Percentiles rank a stretch among this genome's conserved stretches.
These are phyloP conservation scores for Hoplias malabaricus DNA, from an alignment of 2,113 vertebrate genomes.

Conservation along the genomic window DNA sequence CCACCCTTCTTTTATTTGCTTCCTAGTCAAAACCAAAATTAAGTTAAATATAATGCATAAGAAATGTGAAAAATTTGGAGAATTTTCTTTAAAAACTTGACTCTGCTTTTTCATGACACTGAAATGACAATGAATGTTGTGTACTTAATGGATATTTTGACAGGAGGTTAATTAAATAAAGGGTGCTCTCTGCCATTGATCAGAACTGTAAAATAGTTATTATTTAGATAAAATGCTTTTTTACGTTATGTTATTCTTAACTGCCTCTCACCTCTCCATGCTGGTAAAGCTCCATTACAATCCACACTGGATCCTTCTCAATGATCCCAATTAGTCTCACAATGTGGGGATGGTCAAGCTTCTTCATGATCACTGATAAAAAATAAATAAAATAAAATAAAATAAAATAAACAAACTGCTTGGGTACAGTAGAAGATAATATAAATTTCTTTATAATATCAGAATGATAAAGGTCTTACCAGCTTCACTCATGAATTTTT, in stretches of 20 bases:
- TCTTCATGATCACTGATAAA: constrained; percentile 85
- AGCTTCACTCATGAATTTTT: constrained; percentile 94
- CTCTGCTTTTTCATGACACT: too few species aligned
- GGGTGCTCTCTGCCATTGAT: too few species aligned
- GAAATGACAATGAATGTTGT: too few species aligned
- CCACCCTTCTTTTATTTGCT: too few species aligned
- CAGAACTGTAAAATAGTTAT: not conserved
- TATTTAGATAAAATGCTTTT: not conserved
- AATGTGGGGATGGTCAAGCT: constrained; percentile 89
- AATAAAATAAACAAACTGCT: too few species aligned
- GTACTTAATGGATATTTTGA: too few species aligned
- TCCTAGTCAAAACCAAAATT: not conserved
- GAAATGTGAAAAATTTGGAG: too few species aligned
- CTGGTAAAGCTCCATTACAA: constrained; percentile 91
- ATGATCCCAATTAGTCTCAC: constrained; percentile 89
- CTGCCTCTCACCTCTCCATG: constrained; percentile 81
- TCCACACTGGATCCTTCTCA: constrained; percentile 88
- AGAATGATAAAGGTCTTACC: constrained; percentile 67
- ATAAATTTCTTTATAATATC: not conserved
- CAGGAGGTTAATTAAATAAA: too few species aligned
- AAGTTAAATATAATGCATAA: not conserved
- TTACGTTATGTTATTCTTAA: not conserved
- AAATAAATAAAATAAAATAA: constrained; percentile 13
- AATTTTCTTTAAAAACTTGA: too few species aligned
- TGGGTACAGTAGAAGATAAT: not conserved